These are phyloP conservation scores for Apoda limacodes DNA, from an alignment of 2,888 invertebrate genomes.

Conservation along the genomic window DNA sequence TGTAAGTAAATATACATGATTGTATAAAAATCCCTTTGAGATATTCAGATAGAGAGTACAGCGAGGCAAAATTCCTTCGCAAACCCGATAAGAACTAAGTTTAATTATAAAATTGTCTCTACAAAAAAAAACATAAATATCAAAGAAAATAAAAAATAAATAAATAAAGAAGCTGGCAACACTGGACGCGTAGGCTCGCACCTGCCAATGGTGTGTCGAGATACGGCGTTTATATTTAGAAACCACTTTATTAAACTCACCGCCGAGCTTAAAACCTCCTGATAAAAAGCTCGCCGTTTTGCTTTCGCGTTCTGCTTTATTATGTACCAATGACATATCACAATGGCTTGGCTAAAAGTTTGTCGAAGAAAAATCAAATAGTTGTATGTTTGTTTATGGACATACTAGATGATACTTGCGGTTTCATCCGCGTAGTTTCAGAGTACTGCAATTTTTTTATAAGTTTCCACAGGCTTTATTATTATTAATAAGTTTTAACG, in stretches of 20 bases:
- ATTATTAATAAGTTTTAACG: no score
- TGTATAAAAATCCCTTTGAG: constrained; percentile 30
- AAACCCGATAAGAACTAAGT: constrained; percentile 46
- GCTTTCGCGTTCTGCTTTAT: constrained; percentile 55
- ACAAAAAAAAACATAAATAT: constrained; percentile 32
- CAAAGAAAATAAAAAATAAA: constrained; percentile 28
- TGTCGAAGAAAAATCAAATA: no score
- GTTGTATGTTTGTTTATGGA: no score
- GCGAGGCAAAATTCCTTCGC: constrained; percentile 39
- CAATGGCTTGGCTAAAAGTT: no score
- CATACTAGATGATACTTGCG: no score
- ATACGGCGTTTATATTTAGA: constrained; percentile 67
- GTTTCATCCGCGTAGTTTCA: no score
- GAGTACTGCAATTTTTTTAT: no score
- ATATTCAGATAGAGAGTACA: constrained; percentile 41
- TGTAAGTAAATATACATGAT: no score
- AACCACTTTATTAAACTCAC: constrained; percentile 66
- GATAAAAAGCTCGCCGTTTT: constrained; percentile 60
- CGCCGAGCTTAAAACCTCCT: constrained; percentile 54
- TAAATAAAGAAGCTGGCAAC: constrained; percentile 38
- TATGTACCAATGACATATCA: constrained; percentile 60
- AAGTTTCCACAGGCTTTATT: no score
- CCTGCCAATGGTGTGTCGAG: constrained; percentile 65
- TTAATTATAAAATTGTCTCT: constrained; percentile 63
- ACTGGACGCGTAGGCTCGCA: constrained; percentile 52